Evolutionary conservation across 2,888 invertebrate species (phyloP), one percentile per base, ranked within the genome.

Genomic region (Cecidostiba fungosa): DNA sequence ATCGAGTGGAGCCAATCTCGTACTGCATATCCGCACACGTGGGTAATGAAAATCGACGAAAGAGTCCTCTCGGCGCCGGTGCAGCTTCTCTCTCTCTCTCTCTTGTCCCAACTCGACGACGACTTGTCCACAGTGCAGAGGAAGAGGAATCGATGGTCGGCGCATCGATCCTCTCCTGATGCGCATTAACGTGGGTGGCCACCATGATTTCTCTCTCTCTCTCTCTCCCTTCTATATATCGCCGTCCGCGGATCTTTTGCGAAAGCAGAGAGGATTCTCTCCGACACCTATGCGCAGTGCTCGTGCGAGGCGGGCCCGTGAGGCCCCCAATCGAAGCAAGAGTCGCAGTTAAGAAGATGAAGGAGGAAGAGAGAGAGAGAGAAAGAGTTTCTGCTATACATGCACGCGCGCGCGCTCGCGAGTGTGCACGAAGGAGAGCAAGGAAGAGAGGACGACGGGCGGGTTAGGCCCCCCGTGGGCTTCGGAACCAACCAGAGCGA

Each of bases 401-500:
- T 59, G 54, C 4, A 54, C 1, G 4, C 32, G 10, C 43, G 43
- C 8, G 43, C 1, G 4, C 32, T 8, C 43, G 43, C 8, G 43
- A 10, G 23, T 29, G 77, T 36, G 32, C 19, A 6, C 23, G 54
- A 32, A 78, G 47, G n/a, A 23, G 43, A 39, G 54, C 26, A 47
- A 59, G 62, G 29, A 66, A 62, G 66, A 72, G 80, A 76, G 77
- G 43, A 36, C 43, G 80, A 39, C 66, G 77, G 8, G 39, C 66
- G 81, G 81, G 85, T 85, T 66, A 81, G 85, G 85, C 87, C 87
- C 87, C 87, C 87, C 85, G 87, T 83, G 85, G 85, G 83, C 85
- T 78, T 70, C 82, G 47, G 84, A 83, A 77, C 86, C 86, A 86
- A 86, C 86, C 86, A 86, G 84, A 72, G 78, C 8, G 74, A 72